These are phyloP conservation scores for Pyrgilauda ruficollis DNA, from an alignment of 2,113 vertebrate species.

Conservation along the genomic window DNA sequence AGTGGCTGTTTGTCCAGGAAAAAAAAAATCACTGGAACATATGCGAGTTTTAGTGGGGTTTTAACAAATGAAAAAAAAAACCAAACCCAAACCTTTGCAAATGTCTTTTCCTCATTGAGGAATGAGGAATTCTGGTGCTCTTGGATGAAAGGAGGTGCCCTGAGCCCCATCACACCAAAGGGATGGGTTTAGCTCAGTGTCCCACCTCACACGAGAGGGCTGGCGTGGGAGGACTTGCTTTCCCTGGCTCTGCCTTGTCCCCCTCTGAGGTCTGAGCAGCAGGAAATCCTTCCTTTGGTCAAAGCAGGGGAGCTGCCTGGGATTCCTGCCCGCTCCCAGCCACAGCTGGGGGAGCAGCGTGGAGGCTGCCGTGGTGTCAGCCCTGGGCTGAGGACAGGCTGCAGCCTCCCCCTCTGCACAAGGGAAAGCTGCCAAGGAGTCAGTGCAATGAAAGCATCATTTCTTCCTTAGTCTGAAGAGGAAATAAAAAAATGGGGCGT, in stretches of 20 bases:
- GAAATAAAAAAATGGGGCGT: not conserved
- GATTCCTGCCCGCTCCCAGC: not conserved
- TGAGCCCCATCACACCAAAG: not conserved
- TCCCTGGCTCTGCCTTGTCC: not conserved
- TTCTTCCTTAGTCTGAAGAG: not conserved
- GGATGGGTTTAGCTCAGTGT: not conserved
- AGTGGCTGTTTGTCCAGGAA: not conserved
- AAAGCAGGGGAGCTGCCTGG: accelerated
- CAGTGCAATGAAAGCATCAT: not conserved
- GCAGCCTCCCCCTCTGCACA: not conserved
- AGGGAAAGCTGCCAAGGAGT: not conserved
- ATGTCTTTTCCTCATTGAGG: accelerated
- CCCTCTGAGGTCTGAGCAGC: not conserved
- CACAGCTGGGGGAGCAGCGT: accelerated
- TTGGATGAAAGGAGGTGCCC: not conserved
- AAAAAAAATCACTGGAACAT: not conserved
- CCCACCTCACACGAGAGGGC: not conserved
- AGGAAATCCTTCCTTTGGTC: not conserved
- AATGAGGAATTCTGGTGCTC: not conserved
- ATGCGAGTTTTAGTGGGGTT: not conserved
- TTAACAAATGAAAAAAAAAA: not conserved
- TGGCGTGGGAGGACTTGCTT: not conserved
- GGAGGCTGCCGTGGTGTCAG: not conserved
- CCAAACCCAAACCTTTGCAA: not conserved
- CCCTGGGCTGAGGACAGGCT: not conserved